These are phyloP conservation scores for Nomada goodeniana DNA, from an alignment of 2,888 invertebrate species.

Conservation along the genomic window DNA sequence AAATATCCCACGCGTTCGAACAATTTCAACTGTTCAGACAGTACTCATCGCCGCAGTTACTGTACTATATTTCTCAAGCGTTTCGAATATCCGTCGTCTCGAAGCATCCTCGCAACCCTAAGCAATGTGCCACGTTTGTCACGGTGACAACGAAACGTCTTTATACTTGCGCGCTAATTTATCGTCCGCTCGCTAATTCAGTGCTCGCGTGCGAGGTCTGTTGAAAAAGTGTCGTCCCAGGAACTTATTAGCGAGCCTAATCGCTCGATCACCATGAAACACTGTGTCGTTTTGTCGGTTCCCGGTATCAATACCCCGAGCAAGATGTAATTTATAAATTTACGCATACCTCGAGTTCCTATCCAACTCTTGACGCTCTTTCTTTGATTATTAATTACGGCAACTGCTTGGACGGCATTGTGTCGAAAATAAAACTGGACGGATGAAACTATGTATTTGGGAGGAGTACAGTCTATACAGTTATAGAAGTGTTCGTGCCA, in stretches of 20 bases:
- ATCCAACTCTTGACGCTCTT: not conserved
- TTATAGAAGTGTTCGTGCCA: too few species aligned
- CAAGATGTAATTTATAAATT: slow-evolving; percentile 18
- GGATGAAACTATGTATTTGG: not conserved
- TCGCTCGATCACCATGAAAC: slow-evolving; percentile 38
- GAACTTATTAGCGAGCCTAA: slow-evolving; percentile 18
- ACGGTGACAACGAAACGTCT: slow-evolving; percentile 54
- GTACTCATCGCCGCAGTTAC: not conserved
- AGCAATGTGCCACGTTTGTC: slow-evolving; percentile 52
- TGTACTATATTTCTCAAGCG: not conserved
- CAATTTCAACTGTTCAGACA: not conserved
- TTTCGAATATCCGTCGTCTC: not conserved
- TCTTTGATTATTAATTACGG: slow-evolving; percentile 9
- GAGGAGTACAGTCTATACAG: not conserved
- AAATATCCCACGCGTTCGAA: not conserved
- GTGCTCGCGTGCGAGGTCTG: slow-evolving; percentile 38
- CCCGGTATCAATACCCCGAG: slow-evolving; percentile 18
- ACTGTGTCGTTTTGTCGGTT: slow-evolving; percentile 30
- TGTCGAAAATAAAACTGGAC: not conserved
- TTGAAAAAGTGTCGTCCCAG: slow-evolving; percentile 16
- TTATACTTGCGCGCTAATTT: slow-evolving; percentile 39
- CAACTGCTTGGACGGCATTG: not conserved
- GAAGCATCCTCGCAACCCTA: slow-evolving; percentile 30
- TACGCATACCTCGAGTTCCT: slow-evolving; percentile 28
- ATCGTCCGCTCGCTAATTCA: slow-evolving; percentile 44